Conservation (phyloP, 2,113 vertebrate genomes). For the Cinclus cinclus region DNA sequence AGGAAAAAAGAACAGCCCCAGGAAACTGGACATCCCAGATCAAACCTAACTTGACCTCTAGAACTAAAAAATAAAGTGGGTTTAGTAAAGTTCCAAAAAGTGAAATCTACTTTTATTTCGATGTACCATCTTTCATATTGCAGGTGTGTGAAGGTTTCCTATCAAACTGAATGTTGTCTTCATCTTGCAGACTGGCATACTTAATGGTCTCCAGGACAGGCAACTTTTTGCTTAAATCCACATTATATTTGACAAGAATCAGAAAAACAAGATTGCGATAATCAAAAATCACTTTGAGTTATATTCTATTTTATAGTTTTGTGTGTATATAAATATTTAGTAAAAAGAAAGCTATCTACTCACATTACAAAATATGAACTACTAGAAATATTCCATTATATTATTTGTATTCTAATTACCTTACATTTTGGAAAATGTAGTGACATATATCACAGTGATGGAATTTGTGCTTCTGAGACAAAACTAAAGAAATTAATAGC, state of each 20-base stretch:
- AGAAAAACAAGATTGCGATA: not conserved
- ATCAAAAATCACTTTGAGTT: not conserved
- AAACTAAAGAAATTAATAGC: not conserved
- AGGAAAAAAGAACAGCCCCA: not conserved
- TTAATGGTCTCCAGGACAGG: not conserved
- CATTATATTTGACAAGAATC: not conserved
- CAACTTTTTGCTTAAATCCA: not conserved
- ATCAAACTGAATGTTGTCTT: not conserved
- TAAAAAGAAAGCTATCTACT: not conserved
- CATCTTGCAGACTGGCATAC: not conserved
- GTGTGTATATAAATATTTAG: not conserved
- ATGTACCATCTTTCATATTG: not conserved
- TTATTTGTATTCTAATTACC: not conserved
- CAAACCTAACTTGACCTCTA: not conserved
- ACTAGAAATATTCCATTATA: not conserved
- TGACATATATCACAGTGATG: not conserved
- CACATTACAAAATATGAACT: not conserved
- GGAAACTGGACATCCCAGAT: not conserved
- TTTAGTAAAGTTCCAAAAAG: not conserved
- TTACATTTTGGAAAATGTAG: not conserved
- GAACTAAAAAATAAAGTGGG: not conserved
- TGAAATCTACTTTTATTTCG: not conserved
- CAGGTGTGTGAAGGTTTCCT: not conserved
- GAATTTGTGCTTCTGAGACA: not conserved
- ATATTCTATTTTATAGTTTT: not conserved